Conservation (phyloP, 2,797 vertebrate genomes). For the Botia kubotai region DNA sequence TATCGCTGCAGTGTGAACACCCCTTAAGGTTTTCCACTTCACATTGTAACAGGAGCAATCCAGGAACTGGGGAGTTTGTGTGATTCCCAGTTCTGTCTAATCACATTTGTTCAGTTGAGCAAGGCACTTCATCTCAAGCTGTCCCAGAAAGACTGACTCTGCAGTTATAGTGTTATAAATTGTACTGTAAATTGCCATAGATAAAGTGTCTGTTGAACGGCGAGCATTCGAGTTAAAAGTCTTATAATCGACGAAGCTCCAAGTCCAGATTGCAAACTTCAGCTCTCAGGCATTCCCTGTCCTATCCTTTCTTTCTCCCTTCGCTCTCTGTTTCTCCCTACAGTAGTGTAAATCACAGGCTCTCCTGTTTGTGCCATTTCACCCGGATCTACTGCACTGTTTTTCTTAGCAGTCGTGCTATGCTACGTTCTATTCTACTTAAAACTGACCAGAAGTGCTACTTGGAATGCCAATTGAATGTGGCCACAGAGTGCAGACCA, state of each 20-base stretch:
- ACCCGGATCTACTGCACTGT: not conserved
- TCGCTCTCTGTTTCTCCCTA: not conserved
- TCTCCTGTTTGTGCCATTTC: not conserved
- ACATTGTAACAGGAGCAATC: not conserved
- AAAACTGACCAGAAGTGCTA: not conserved
- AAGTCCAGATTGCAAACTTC: not conserved
- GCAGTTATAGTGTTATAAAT: conserved; percentile 13
- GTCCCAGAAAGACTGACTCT: conserved; percentile 17
- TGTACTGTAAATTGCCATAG: conserved; percentile 18
- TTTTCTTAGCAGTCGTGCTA: not conserved
- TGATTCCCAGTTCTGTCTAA: conserved; percentile 20
- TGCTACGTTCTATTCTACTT: not conserved
- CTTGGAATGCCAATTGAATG: not conserved
- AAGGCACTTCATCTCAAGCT: conserved; percentile 13
- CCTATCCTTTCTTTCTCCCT: not conserved
- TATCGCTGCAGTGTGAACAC: not conserved
- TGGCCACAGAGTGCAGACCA: not conserved
- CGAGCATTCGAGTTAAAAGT: not conserved
- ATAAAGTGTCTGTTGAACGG: not conserved
- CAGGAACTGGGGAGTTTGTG: conserved; percentile 12
- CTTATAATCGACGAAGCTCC: conserved; percentile 7
- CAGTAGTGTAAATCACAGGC: conserved; percentile 13
- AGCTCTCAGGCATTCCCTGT: not conserved
- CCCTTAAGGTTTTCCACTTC: not conserved
- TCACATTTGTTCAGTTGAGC: conserved; percentile 39